These are phyloP conservation scores for Ichneumoninae sp. DNA, from an alignment of 2,888 invertebrate species.

Conservation along the genomic window DNA sequence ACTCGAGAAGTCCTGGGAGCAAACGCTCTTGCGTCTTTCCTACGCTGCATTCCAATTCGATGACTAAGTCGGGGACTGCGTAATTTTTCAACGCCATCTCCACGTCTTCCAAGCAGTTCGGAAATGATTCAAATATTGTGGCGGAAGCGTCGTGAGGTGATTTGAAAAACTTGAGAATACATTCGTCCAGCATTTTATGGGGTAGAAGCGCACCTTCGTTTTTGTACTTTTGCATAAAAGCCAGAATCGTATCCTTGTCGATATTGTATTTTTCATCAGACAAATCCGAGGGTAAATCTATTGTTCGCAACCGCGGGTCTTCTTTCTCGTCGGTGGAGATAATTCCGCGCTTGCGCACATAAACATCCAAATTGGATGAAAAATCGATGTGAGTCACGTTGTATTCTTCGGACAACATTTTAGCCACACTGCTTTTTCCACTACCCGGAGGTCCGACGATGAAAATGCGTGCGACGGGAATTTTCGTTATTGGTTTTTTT, in stretches of 20 bases:
- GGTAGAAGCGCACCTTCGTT: slow-evolving; percentile 85
- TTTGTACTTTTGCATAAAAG: slow-evolving; percentile 85
- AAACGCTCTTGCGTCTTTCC: slow-evolving; percentile 82
- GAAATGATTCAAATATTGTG: slow-evolving; percentile 88
- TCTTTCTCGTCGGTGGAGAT: slow-evolving; percentile 23
- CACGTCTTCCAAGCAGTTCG: slow-evolving; percentile 86
- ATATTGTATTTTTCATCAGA: slow-evolving; percentile 65
- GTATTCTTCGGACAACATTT: slow-evolving; percentile 85
- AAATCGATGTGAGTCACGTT: slow-evolving; percentile 86
- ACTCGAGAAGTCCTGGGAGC: slow-evolving; percentile 80
- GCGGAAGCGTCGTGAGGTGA: slow-evolving; percentile 85
- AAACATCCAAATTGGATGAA: slow-evolving; percentile 75
- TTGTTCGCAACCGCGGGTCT: slow-evolving; percentile 53
- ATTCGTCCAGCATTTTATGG: slow-evolving; percentile 83
- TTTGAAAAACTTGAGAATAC: slow-evolving; percentile 84
- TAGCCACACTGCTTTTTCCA: slow-evolving; percentile 86
- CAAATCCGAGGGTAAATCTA: slow-evolving; percentile 67
- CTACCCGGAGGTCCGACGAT: slow-evolving; percentile 86
- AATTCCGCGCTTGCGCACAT: slow-evolving; percentile 63
- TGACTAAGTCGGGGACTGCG: slow-evolving; percentile 87
- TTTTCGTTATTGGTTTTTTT: slow-evolving; percentile 82
- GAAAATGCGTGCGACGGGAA: slow-evolving; percentile 86
- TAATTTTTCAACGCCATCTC: slow-evolving; percentile 85
- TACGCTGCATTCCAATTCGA: slow-evolving; percentile 84
- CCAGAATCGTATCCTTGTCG: slow-evolving; percentile 65